A percentile compares a stretch with the other conserved stretches of the same genome.
Evolutionary conservation across 2,113 vertebrate genomes (phyloP).

Genomic region (Corvus cornix): DNA sequence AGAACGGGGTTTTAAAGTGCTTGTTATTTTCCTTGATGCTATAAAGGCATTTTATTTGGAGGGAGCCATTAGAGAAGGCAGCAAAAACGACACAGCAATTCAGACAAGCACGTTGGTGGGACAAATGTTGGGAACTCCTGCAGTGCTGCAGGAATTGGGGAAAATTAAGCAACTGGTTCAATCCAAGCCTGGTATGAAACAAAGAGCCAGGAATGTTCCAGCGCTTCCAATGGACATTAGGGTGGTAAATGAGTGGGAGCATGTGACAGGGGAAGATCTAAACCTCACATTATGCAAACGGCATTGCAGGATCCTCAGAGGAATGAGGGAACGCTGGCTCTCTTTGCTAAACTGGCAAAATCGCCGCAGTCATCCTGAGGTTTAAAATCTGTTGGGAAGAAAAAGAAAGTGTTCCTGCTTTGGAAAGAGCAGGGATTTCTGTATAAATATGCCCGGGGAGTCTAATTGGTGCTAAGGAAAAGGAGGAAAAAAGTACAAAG

Average conservation of each 20-base stretch:
- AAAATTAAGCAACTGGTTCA: conserved; percentile 30
- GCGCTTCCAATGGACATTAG: not conserved
- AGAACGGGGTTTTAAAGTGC: not conserved
- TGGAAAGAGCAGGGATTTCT: not conserved
- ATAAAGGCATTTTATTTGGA: not conserved
- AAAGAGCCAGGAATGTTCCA: not conserved
- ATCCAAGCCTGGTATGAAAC: not conserved
- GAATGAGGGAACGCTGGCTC: not conserved
- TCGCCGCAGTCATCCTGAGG: not conserved
- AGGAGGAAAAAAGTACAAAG: not conserved
- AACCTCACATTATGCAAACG: conserved; percentile 26
- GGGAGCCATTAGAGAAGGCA: not conserved
- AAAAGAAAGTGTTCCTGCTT: not conserved
- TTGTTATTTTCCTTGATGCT: not conserved
- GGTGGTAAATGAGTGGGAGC: not conserved
- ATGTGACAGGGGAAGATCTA: not conserved
- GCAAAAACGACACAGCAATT: not conserved
- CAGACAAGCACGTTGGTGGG: not conserved
- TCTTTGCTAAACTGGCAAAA: not conserved
- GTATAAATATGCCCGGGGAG: not conserved
- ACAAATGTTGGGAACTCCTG: not conserved
- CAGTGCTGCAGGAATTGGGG: not conserved
- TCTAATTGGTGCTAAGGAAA: not conserved
- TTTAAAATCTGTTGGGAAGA: not conserved
- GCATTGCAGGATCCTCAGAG: not conserved